A percentile compares a stretch with the other conserved stretches of the same genome.
These are phyloP conservation scores for Sinopyrophorus schimmeli DNA, from an alignment of 2,888 invertebrate species.

Conservation along the genomic window DNA sequence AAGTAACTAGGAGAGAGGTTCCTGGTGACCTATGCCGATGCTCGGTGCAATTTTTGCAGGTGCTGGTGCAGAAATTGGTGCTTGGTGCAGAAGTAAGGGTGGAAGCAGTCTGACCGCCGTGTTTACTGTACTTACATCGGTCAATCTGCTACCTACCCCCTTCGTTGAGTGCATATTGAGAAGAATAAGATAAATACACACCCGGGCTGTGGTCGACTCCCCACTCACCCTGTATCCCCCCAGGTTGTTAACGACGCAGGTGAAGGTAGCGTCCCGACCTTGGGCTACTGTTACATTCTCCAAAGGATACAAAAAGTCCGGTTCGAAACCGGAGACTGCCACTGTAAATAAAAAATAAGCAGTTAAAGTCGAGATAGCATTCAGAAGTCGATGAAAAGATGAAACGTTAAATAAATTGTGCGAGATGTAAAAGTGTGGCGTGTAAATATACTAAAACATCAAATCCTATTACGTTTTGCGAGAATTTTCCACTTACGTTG, in stretches of 20 bases:
- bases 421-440: background rate
- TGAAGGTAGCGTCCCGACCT: conserved; percentile 82
- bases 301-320: conserved; percentile 77
- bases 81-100: conserved; percentile 34
- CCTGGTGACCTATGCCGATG: conserved; percentile 24
- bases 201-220: conserved; percentile 81
- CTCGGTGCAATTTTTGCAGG: conserved; percentile 27
- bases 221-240: conserved; percentile 88
- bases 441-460: background rate
- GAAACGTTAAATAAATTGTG: no score
- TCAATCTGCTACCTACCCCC: conserved; percentile 27
- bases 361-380: no score
- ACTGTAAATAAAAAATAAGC: no score
- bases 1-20: conserved; percentile 22
- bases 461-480: background rate
- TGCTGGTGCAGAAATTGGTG: conserved; percentile 32
- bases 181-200: conserved; percentile 66
- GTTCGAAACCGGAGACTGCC: conserved; percentile 74
- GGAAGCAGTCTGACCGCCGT: conserved; percentile 32
- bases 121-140: conserved; percentile 11
- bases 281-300: conserved; percentile 83
- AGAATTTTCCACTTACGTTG: no score
- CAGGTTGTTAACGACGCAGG: conserved; percentile 83
- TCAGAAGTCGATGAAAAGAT: no score
- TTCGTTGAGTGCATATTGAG: conserved; percentile 26